Percentiles rank a stretch among this genome's conserved stretches.
These are phyloP conservation scores for Phenganax marumi DNA, from an alignment of 92 coral and sea anemone species.

Conservation along the genomic window DNA sequence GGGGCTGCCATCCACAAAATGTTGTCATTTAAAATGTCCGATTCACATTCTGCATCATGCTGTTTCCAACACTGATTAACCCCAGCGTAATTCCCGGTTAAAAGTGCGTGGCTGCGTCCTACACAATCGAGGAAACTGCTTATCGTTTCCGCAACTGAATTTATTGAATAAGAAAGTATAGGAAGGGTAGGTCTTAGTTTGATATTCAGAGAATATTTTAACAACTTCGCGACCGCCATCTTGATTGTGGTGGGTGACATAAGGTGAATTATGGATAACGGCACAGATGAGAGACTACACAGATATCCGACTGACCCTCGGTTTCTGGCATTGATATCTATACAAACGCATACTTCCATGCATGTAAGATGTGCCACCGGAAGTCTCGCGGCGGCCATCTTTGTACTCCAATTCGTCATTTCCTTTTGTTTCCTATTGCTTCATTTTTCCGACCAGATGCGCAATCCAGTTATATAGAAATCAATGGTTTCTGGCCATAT, in stretches of 20 bases:
- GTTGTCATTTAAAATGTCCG: constrained; percentile 38
- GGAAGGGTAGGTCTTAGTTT: constrained; percentile 19
- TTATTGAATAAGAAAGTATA: neutral
- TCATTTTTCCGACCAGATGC: too few species aligned
- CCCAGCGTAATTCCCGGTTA: neutral
- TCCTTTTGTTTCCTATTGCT: too few species aligned
- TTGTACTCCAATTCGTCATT: too few species aligned
- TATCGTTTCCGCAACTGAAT: constrained; percentile 1
- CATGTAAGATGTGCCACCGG: too few species aligned
- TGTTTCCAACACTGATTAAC: neutral
- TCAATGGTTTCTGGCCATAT: too few species aligned
- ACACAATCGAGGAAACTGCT: neutral
- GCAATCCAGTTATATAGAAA: too few species aligned
- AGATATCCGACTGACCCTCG: too few species aligned
- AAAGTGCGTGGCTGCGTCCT: neutral
- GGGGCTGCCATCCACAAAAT: constrained; percentile 93
- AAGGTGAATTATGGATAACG: neutral
- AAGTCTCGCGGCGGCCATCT: too few species aligned
- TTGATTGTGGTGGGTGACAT: constrained; percentile 6
- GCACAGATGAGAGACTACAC: too few species aligned
- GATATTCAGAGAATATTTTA: neutral
- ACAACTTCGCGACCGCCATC: constrained; percentile 38
- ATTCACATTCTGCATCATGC: constrained; percentile 9
- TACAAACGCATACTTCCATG: too few species aligned
- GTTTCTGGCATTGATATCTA: too few species aligned